Percentiles rank a stretch among this genome's conserved stretches.
Evolutionary conservation across 2,113 vertebrate species (phyloP).

Genomic region (Catharus minimus): DNA sequence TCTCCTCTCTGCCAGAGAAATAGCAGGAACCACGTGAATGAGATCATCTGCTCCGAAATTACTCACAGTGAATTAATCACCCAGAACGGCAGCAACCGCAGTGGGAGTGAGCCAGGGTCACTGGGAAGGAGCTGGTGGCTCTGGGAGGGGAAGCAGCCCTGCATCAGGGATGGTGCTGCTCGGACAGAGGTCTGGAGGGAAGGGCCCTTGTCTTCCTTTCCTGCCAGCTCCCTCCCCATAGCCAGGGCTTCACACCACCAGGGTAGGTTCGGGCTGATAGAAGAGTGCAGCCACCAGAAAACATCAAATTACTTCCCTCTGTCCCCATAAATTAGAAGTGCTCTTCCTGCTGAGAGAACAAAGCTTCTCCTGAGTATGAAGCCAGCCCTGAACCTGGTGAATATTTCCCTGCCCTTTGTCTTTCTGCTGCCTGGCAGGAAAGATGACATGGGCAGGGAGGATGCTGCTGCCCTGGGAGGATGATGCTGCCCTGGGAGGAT

Average conservation of each 20-base stretch:
- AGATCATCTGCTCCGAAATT: conserved; percentile 66
- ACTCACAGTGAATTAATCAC: conserved; percentile 65
- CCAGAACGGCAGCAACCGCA: neutral
- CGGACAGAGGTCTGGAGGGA: neutral
- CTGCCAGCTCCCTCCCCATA: neutral
- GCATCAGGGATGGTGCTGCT: neutral
- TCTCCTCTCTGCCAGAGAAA: neutral
- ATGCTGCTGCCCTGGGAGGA: neutral
- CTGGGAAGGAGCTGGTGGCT: neutral
- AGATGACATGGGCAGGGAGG: neutral
- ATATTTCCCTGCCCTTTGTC: neutral
- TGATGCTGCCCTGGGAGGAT: neutral
- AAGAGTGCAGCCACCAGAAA: neutral
- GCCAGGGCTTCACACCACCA: neutral
- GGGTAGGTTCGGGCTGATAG: neutral
- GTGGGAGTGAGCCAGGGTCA: conserved; percentile 23
- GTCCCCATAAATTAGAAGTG: neutral
- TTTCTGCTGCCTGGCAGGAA: neutral
- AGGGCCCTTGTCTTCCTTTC: neutral
- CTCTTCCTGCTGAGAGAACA: neutral
- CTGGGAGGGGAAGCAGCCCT: neutral
- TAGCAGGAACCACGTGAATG: conserved; percentile 33
- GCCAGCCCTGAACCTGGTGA: neutral
- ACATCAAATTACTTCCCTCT: neutral
- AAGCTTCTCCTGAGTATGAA: neutral